Base-by-base conservation (phyloP, 2,888 invertebrate genomes). In the Ephialtes manifestator region DNA sequence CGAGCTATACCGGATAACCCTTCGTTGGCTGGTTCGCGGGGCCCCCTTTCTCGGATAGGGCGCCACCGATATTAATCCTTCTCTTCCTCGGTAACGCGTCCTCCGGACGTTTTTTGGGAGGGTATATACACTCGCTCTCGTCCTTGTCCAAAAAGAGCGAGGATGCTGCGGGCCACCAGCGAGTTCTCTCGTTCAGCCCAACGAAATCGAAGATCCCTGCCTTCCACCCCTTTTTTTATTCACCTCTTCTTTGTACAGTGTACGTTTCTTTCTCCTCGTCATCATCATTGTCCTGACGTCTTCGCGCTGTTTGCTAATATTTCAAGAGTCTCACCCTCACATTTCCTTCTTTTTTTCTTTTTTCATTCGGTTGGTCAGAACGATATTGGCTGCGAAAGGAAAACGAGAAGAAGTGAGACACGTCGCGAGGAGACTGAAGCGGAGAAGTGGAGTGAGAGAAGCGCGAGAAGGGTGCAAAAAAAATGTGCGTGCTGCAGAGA, bases 1-100 rank as follows among this genome's bases (percentile, higher is more conserved):
- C 87, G 80, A 88, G 87, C 87, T 89, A 88, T 86, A 72, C 72
- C 86, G 88, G 89, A 90, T 90, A 90, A 90, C 87, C 88, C 89
- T 81, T 87, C 78, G 72, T 48, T 76, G 28, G 55, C 28, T 63
- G 48, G 58, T 60, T 48, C 80, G 48, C 24, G 53, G 53, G 65
- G 67, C 39, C 15, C 65, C 39, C 60, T 58, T 31, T 53, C 35
- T 53, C 70, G 72, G 60, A 77, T 70, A 75, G 58, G 68, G 63
- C 76, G 78, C 84, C 65, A 58, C 35, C 71, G 79, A 78, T 85
- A 87, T 89, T 86, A 87, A 90, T 90, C 88, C 88, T 90, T 88
- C 87, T 87, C 90, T 83, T 84, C 74, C 80, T 81, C 78, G 78
- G 81, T 74, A 84, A 84, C 77, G 74, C 65, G 80, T 65, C 35